These are phyloP conservation scores for Anoura caudifer DNA, from an alignment of 2,113 vertebrate genomes.

Conservation along the genomic window DNA sequence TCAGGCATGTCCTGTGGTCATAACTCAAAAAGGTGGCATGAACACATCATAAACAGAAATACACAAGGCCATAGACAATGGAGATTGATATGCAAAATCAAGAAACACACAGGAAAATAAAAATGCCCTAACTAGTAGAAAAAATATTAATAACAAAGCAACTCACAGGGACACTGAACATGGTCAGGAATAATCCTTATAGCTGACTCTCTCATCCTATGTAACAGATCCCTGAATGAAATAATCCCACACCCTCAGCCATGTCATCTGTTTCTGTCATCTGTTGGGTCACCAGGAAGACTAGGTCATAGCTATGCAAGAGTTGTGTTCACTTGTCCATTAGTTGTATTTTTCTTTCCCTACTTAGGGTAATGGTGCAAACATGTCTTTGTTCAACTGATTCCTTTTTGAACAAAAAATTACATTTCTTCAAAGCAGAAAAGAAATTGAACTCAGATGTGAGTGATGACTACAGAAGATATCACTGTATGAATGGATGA, in stretches of 20 bases:
- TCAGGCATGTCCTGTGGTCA: not conserved
- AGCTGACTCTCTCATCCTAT: not conserved
- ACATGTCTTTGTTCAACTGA: not conserved
- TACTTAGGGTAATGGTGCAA: not conserved
- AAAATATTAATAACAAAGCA: not conserved
- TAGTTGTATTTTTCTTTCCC: not conserved
- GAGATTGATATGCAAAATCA: not conserved
- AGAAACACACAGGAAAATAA: not conserved
- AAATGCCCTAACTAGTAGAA: not conserved
- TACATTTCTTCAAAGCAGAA: not conserved
- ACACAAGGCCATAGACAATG: not conserved
- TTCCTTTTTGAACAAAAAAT: not conserved
- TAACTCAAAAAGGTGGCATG: not conserved
- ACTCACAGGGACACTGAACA: not conserved
- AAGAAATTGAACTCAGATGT: not conserved
- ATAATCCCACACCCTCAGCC: not conserved
- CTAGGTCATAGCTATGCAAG: not conserved
- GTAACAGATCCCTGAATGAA: not conserved
- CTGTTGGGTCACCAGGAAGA: not conserved
- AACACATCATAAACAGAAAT: not conserved
- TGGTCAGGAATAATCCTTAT: not conserved
- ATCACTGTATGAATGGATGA: not conserved
- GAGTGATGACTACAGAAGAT: not conserved
- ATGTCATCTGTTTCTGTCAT: not conserved
- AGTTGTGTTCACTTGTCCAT: not conserved